Evolutionary conservation across 2,888 invertebrate species (phyloP), one percentile per base, ranked within the genome.

Genomic region (Eupithecia dodoneata): DNA sequence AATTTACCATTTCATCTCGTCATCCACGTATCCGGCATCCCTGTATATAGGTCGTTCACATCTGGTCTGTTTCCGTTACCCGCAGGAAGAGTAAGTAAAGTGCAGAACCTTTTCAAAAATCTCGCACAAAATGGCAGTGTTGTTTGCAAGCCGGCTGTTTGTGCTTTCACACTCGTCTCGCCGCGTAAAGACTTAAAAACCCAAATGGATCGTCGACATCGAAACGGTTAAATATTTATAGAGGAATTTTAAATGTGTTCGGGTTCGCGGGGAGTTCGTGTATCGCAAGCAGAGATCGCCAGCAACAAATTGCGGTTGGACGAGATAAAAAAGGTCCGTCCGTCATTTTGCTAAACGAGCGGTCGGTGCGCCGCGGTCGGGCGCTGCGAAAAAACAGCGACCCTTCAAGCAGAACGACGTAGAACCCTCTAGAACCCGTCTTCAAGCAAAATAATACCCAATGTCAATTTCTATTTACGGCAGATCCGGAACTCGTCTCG

Each of bases 251-350:
- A 91, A 92, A 92, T 90, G 90, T 89, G 85, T 87, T 89, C 87
- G 87, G 86, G 87, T 86, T 83, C 83, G 86, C 82, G 87, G 84
- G 83, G 84, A 85, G 85, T 84, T 84, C 86, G 86, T 92, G 91
- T 93, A 94, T 94, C 93, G 92, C 91, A 84, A 87, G 88, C 86
- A 87, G 87, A 90, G 91, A 94, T 93, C 92, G 92, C 89, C 86
- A 87, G 89, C 90, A 91, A 92, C 93, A 93, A 94, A 94, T 94
- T 94, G 94, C 93, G 93, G 94, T 92, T 90, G 90, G 89, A 84
- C 87, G 87, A 94, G 93, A 94, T 94, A 94, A 94, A 94, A 94
- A 94, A 93, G 94, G 94, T 93, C 90, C 91, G 93, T 93, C 90
- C 93, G 93, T 93, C 93, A 93, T 94, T 94, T 93, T 91, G 91